Conservation (phyloP, 2,113 vertebrate genomes). For the Cinclus mexicanus region DNA sequence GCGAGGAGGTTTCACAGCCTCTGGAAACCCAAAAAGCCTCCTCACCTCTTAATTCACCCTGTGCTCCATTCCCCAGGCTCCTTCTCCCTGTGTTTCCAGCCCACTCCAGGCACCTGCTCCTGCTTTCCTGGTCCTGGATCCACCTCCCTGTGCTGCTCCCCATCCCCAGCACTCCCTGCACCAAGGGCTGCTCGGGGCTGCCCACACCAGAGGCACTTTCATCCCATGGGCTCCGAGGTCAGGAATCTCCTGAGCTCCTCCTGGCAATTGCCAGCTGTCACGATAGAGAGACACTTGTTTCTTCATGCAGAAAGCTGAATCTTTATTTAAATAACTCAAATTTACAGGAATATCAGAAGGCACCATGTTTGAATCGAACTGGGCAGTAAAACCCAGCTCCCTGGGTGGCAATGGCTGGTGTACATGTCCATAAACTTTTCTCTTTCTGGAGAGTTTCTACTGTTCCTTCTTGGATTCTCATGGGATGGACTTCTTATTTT, state of each 20-base stretch:
- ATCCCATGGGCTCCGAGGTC: fast-evolving
- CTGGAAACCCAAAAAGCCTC: neutral
- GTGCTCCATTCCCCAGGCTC: neutral
- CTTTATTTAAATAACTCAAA: no score
- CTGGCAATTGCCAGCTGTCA: no score
- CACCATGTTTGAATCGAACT: no score
- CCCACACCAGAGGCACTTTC: neutral
- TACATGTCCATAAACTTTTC: no score
- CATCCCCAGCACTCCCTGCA: neutral
- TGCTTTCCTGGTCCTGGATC: neutral
- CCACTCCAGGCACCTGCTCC: neutral
- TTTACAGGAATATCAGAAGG: no score
- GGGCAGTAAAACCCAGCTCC: no score
- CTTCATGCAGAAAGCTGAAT: no score
- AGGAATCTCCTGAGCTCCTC: neutral
- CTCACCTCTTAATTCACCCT: neutral
- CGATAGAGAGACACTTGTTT: no score
- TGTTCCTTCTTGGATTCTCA: no score
- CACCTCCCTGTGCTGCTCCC: neutral
- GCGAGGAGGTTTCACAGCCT: neutral
- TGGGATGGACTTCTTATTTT: no score
- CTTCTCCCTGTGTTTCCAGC: neutral
- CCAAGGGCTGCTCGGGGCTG: neutral
- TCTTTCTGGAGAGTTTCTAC: no score
- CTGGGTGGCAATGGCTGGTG: no score